Base-by-base conservation (phyloP, 1,140 invertebrate genomes). In the Nasonia giraulti region DNA sequence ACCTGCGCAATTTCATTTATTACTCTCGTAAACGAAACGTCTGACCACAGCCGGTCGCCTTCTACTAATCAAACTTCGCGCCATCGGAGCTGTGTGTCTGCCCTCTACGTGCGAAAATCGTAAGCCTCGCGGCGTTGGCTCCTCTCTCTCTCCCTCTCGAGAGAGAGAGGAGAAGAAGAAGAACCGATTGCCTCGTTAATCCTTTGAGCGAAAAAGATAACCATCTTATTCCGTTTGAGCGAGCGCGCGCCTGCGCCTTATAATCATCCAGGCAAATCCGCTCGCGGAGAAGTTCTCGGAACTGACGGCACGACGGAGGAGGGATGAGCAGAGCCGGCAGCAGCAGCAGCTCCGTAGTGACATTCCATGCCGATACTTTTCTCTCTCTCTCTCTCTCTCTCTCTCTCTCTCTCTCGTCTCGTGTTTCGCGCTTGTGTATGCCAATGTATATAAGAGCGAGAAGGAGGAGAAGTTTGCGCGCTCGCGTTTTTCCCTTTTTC, bases 321-420 rank as follows among this genome's bases (percentile, higher is more conserved):
- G 88, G 90, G 90, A 91, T 89, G 86, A 71, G 68, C 20, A 68
- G 1, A 27, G 62, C 62, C n/a, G 4, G 66, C 68, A 31, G 23
- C 31, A 33, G 68, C 68, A 8, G 27, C 33, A 37, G 33, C 33
- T 37, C n/a, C 40, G 47, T 89, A 89, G 91, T 90, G 90, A 91
- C 91, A 92, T 91, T 92, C 90, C 91, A 90, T 86, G 86, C 89
- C 87, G 88, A 90, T 91, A 91, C 89, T 90, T 91, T 89, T 90
- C 89, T 90, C 89, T 80, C 78, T 89, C 89, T 27, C 27, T 27
- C 27, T 27, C 27, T 27, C 27, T 27, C 27, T 27, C 27, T 27
- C 27, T 27, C 27, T 27, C 27, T 27, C 27, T 27, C 89, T 90
- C 89, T 90, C 89, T 80, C 78, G 87, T 89, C 89, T 90, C 88